Evolutionary conservation across 2,113 vertebrate species (phyloP), one percentile per base, ranked within the genome.

Genomic region (Solea senegalensis): DNA sequence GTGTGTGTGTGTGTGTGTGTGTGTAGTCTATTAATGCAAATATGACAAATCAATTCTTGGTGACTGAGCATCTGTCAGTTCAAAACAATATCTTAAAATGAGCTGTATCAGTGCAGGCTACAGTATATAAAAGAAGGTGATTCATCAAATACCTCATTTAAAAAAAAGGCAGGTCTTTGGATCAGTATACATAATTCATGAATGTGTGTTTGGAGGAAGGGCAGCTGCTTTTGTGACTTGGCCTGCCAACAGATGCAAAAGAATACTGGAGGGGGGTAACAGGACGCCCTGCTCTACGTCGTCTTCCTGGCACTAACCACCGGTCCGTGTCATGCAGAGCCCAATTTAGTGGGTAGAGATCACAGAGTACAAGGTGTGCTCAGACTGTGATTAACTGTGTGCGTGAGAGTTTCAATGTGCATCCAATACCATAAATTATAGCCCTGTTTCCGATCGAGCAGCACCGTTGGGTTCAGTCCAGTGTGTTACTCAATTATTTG

Each of bases 241-340:
- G 0, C 43, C 74, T 69, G 49, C 52, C 72, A 52, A 27, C 48
- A 55, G 62, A 79, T 5, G 40, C 46, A 44, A 65, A 61, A 60
- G 21, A 68, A 59, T 44, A 45, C 48, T 27, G 41, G 51, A 15
- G 65, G 41, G 51, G 15, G 65, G 66, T 69, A 74, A 79, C 67
- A 63, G 48, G 69, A 73, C 13, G 3, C 66, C 41, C 45, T 2
- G 7, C 68, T 64, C 15, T 27, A 56, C 6, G 9, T 52, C 27
- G 64, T 9, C 62, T 81, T 57, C 52, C 80, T 34, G 74, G 46
- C 72, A 69, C n/a, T 55, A 50, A 65, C 66, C 59, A 50, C 67
- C 70, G 72, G 43, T 48, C 50, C 45, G 16, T 64, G 65, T 62
- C 1, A 2, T 0, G n/a, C 27, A 28, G 62, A 54, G 55, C 28